Base-by-base conservation (phyloP, 1,140 invertebrate species). In the Telenomus remus region DNA sequence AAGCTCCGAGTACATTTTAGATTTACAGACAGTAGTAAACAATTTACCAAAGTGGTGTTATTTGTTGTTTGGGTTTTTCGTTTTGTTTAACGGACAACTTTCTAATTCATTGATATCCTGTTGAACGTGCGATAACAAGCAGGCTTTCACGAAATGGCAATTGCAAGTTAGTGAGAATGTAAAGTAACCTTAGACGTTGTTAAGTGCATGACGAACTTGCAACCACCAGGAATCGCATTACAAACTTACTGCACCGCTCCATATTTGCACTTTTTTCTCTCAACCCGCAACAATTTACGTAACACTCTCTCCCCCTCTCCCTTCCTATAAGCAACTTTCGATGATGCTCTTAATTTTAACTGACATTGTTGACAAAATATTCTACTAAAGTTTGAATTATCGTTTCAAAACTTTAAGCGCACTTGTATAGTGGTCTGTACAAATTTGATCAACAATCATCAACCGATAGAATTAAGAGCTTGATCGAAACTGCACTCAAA, bases 171-270 rank as follows among this genome's bases (percentile, higher is more conserved):
- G 16, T 43, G 53, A 60, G 44, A 73, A 46, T 43, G 42, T 49
- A 37, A 59, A 65, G 48, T 54, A 60, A 73, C 49, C 33, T 37
- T 53, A 73, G 70, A 73, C 51, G 55, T 73, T 66, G 12, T 44
- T 73, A 73, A 73, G 56, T 66, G 51, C 50, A 66, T 61, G n/a
- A n/a, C 49, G 50, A 73, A 73, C 63, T 73, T 66, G 44, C 50
- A 66, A 66, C 55, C 46, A 61, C 55, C 56, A 35, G 46, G 66
- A 73, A 73, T 73, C 66, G 34, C 56, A 65, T 73, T 73, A 66
- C 37, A 10, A 73, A 73, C 55, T 73, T 73, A 61, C 61, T 61
- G 37, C 6, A 27, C 19, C 19, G 49, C 55, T 61, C n/a, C 61
- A 73, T 60, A 73, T 48, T 72, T 64, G 13, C 37, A 51, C 55